Percentiles rank a stretch among this genome's conserved stretches.
phyloP scores from a whole-genome alignment of 2,888 invertebrate genomes.

The Drosophila affinis region DNA sequence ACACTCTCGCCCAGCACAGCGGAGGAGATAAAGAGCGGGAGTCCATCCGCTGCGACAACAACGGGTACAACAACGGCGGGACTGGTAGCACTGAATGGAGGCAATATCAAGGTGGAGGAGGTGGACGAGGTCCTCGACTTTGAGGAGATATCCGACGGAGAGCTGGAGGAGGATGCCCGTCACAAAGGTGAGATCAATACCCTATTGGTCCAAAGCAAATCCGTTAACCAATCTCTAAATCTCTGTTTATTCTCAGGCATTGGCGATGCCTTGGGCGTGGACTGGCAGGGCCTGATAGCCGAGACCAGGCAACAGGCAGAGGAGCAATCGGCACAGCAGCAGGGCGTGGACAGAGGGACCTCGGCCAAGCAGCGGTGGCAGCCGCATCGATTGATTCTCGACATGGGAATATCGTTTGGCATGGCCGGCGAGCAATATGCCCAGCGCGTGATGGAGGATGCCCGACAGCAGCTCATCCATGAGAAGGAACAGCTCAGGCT shows the following conservation, averaged over 20 bases:
- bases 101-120: conserved; percentile 66
- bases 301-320: conserved; percentile 86
- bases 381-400: conserved; percentile 90
- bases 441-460: conserved; percentile 82
- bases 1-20: conserved; percentile 24
- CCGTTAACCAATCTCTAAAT: background rate
- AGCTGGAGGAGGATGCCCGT: conserved; percentile 93
- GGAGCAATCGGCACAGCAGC: conserved; percentile 66
- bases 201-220: background rate
- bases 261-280: conserved; percentile 97
- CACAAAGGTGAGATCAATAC: conserved; percentile 83
- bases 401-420: conserved; percentile 91
- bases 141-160: conserved; percentile 95
- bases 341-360: conserved; percentile 82
- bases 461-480: conserved; percentile 79
- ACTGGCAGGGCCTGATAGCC: conserved; percentile 95
- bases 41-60: background rate
- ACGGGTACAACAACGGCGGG: background rate
- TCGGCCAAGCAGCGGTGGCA: conserved; percentile 91
- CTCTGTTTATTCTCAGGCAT: conserved; percentile 83
- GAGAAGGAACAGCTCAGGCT: conserved; percentile 61
- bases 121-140: conserved; percentile 87
- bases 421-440: conserved; percentile 89
- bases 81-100: background rate
- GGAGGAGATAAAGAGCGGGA: conserved; percentile 42